These are phyloP conservation scores for Pithys albifrons DNA, from an alignment of 2,113 vertebrate species.

Conservation along the genomic window DNA sequence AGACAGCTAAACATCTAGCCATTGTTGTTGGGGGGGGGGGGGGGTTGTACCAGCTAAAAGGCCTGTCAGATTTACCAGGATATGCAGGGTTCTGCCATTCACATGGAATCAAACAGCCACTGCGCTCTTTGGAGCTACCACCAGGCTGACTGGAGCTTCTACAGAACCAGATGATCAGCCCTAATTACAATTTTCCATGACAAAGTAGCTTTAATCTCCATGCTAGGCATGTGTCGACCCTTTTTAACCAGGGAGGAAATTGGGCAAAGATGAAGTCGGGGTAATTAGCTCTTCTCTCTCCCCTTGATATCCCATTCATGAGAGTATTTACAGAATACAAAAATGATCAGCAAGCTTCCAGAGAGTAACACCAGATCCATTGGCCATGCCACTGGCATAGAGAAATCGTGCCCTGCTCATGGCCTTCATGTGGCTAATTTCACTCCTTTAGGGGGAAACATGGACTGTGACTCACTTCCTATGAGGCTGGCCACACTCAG, in stretches of 20 bases:
- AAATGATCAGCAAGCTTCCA: neutral
- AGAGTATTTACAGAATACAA: neutral
- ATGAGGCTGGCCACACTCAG: neutral
- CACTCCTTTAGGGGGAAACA: accelerated
- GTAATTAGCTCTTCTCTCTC: neutral
- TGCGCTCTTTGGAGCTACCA: neutral
- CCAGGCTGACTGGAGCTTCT: neutral
- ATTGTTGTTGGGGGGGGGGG: neutral
- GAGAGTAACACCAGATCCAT: neutral
- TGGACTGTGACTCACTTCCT: neutral
- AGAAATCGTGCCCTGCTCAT: neutral
- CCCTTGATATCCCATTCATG: neutral
- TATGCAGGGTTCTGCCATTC: neutral
- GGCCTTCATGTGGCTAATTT: neutral
- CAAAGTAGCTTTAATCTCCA: conserved; percentile 1
- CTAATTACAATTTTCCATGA: neutral
- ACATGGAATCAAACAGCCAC: neutral
- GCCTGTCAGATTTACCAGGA: neutral
- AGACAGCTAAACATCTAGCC: neutral
- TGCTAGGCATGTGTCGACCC: neutral
- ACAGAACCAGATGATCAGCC: neutral
- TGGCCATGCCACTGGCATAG: neutral
- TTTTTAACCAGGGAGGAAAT: conserved; percentile 2
- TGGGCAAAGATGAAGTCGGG: neutral
- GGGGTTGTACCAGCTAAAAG: neutral